Percentiles rank a stretch among this genome's conserved stretches.
Evolutionary conservation across 1,140 invertebrate genomes (phyloP).

Genomic region (Wiebesia pumilae): DNA sequence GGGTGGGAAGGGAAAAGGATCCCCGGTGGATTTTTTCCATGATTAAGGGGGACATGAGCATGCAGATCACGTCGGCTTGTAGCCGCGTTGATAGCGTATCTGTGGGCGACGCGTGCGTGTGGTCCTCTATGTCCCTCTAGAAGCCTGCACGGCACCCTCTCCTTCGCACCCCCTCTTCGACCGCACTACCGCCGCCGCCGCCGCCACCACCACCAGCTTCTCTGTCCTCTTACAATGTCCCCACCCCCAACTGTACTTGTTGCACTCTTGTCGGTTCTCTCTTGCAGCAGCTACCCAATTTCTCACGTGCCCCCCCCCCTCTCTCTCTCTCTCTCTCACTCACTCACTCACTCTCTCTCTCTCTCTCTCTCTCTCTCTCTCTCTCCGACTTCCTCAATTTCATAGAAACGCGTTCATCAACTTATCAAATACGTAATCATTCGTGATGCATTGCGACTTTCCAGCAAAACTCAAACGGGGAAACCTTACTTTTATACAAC

Average conservation of each 20-base stretch:
- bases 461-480: not conserved
- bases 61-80: conserved; percentile 73
- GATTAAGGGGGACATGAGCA: conserved; percentile 65
- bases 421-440: not conserved
- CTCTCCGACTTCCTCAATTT: not conserved
- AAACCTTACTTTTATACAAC: not conserved
- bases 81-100: conserved; percentile 71
- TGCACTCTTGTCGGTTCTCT: conserved; percentile 36
- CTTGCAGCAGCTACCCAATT: conserved; percentile 35
- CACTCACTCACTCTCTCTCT: no score
- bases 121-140: conserved; percentile 68
- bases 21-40: conserved; percentile 31
- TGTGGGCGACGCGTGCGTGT: conserved; percentile 74
- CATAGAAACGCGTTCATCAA: not conserved
- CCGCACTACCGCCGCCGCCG: not conserved
- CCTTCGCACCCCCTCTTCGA: not conserved
- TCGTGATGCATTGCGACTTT: not conserved
- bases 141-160: conserved; percentile 46
- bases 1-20: conserved; percentile 49
- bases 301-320: not conserved
- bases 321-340: no score
- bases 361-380: no score
- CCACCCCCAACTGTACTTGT: not conserved
- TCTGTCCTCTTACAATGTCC: not conserved
- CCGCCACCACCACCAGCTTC: not conserved